A percentile compares a stretch with the other conserved stretches of the same genome.
phyloP scores from a whole-genome alignment of 2,888 invertebrate genomes.

The Eupithecia subumbrata region DNA sequence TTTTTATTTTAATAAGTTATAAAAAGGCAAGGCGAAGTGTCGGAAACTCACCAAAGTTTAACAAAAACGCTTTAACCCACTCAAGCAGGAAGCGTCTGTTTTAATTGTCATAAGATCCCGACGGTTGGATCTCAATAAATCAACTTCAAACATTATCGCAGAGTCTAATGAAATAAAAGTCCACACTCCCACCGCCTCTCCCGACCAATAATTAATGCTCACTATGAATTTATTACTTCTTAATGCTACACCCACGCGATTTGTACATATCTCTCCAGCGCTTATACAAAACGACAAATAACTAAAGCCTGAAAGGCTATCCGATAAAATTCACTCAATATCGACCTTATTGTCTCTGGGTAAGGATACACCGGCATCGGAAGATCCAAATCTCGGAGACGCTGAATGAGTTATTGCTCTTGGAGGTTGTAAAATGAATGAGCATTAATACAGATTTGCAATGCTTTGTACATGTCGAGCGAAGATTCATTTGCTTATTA shows the following conservation, averaged over 20 bases:
- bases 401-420: slow-evolving; percentile 59
- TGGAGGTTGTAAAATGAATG: slow-evolving; percentile 63
- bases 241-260: slow-evolving; percentile 74
- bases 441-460: slow-evolving; percentile 57
- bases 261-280: slow-evolving; percentile 53
- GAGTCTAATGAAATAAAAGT: slow-evolving; percentile 75
- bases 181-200: slow-evolving; percentile 53
- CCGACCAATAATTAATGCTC: slow-evolving; percentile 71
- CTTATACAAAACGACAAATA: slow-evolving; percentile 50
- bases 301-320: slow-evolving; percentile 40
- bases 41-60: slow-evolving; percentile 17
- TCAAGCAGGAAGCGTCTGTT: slow-evolving; percentile 53
- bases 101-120: slow-evolving; percentile 54
- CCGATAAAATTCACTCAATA: slow-evolving; percentile 14
- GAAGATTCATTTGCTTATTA: slow-evolving; percentile 42
- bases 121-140: slow-evolving; percentile 66
- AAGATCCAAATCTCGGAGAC: slow-evolving; percentile 32
- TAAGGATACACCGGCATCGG: slow-evolving; percentile 31
- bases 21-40: neutral
- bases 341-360: slow-evolving; percentile 40
- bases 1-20: neutral
- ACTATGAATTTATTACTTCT: slow-evolving; percentile 72
- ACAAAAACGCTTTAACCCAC: slow-evolving; percentile 27
- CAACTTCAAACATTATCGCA: slow-evolving; percentile 65
- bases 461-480: slow-evolving; percentile 55